Percentiles rank a stretch among this genome's conserved stretches.
Evolutionary conservation across 2,888 invertebrate species (phyloP).

Genomic region (Hoplodrina blanda): DNA sequence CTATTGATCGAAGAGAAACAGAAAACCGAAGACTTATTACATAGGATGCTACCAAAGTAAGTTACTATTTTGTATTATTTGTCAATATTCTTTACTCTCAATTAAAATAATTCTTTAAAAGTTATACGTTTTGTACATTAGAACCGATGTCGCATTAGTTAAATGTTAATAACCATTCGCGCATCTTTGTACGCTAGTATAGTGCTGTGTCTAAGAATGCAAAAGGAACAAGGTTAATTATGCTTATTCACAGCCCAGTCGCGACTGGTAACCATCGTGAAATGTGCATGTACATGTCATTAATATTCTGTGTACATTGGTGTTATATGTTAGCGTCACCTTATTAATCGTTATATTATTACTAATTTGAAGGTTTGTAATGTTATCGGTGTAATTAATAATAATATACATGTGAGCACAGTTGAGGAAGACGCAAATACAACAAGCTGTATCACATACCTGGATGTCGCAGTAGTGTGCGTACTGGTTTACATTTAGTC

Average conservation of each 20-base stretch:
- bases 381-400: conserved; percentile 73
- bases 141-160: conserved; percentile 27
- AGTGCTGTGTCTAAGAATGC: conserved; percentile 25
- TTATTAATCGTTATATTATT: conserved; percentile 65
- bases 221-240: conserved; percentile 13
- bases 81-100: not conserved
- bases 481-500: conserved; percentile 89
- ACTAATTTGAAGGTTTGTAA: conserved; percentile 76
- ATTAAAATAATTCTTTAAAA: conserved; percentile 20
- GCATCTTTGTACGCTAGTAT: conserved; percentile 21
- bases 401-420: conserved; percentile 77
- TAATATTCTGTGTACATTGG: conserved; percentile 74
- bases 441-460: conserved; percentile 86
- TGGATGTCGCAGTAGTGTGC: conserved; percentile 80
- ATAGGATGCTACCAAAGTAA: conserved; percentile 98
- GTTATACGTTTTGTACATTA: conserved; percentile 36
- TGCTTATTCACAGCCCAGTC: conserved; percentile 37
- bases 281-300: conserved; percentile 78
- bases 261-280: conserved; percentile 60
- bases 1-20: conserved; percentile 97
- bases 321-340: conserved; percentile 64
- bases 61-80: conserved; percentile 64
- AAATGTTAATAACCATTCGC: conserved; percentile 19
- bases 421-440: conserved; percentile 88
- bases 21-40: conserved; percentile 97